These are phyloP conservation scores for Melolontha melolontha DNA, from an alignment of 2,888 invertebrate genomes.

Conservation along the genomic window DNA sequence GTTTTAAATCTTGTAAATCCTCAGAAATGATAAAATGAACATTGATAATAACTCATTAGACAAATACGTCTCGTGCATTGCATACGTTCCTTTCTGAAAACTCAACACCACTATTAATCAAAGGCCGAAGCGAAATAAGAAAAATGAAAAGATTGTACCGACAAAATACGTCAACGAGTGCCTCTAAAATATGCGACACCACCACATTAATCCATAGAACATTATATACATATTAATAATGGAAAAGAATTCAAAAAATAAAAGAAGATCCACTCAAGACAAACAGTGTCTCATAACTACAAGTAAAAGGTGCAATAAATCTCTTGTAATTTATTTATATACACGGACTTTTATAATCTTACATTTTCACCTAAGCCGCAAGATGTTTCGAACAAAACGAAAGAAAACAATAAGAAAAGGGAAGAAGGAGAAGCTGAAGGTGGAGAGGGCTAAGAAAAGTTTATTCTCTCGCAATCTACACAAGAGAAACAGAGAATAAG, in stretches of 20 bases:
- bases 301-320: conserved; percentile 51
- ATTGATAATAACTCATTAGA: conserved; percentile 31
- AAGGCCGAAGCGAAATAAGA: conserved; percentile 14
- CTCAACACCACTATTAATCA: conserved; percentile 35
- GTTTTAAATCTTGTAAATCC: neutral
- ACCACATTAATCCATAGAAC: conserved; percentile 42
- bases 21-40: conserved; percentile 13
- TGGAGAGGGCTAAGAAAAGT: conserved; percentile 11
- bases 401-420: conserved; percentile 49
- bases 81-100: conserved; percentile 23
- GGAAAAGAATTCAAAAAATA: conserved; percentile 44
- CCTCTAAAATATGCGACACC: conserved; percentile 37
- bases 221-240: conserved; percentile 52
- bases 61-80: conserved; percentile 26
- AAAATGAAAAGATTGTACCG: conserved; percentile 19
- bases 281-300: conserved; percentile 61
- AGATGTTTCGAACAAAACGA: conserved; percentile 29
- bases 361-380: conserved; percentile 49
- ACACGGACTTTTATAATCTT: conserved; percentile 50
- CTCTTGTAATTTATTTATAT: conserved; percentile 51
- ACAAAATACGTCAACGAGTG: conserved; percentile 34
- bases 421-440: conserved; percentile 49
- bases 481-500: conserved; percentile 37
- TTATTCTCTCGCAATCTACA: conserved; percentile 38
- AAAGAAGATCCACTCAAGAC: conserved; percentile 50